Percentiles rank a stretch among this genome's conserved stretches.
These are phyloP conservation scores for Aethina tumida DNA, from an alignment of 1,140 invertebrate genomes.

Conservation along the genomic window DNA sequence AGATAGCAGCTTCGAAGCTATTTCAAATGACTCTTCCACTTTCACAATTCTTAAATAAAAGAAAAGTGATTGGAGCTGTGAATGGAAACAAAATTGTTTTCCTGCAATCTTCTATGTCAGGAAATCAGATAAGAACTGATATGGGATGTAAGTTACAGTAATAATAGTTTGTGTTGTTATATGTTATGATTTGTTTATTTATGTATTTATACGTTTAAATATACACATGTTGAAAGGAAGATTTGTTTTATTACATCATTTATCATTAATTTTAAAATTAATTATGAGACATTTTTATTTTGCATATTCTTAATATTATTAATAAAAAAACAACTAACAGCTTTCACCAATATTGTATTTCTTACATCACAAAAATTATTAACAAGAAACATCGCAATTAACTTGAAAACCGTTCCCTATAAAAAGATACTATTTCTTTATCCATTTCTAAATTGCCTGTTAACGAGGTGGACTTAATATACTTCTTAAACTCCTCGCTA, in stretches of 20 bases:
- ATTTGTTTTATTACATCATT: too few relatives aligned
- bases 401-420: conserved; percentile 17
- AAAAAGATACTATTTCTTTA: conserved; percentile 41
- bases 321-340: too few relatives aligned
- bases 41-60: conserved; percentile 5
- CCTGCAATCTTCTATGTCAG: conserved; percentile 38
- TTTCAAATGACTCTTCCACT: conserved; percentile 19
- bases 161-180: too few relatives aligned
- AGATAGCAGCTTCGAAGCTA: conserved; percentile 22
- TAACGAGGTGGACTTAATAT: conserved; percentile 32
- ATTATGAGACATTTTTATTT: too few relatives aligned
- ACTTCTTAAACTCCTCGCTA: conserved; percentile 19
- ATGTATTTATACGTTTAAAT: too few relatives aligned
- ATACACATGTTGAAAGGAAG: too few relatives aligned
- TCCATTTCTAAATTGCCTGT: conserved; percentile 40
- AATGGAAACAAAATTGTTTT: conserved; percentile 32
- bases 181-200: too few relatives aligned
- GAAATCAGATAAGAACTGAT: conserved; percentile 30
- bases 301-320: too few relatives aligned
- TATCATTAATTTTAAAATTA: too few relatives aligned
- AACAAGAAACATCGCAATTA: not conserved
- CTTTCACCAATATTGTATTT: too few relatives aligned
- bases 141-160: conserved; percentile 28
- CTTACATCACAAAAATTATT: too few relatives aligned
- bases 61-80: conserved; percentile 24